A percentile compares a stretch with the other conserved stretches of the same genome.
Evolutionary conservation across 2,113 vertebrate species (phyloP).

Genomic region (Ceyx margarethae): DNA sequence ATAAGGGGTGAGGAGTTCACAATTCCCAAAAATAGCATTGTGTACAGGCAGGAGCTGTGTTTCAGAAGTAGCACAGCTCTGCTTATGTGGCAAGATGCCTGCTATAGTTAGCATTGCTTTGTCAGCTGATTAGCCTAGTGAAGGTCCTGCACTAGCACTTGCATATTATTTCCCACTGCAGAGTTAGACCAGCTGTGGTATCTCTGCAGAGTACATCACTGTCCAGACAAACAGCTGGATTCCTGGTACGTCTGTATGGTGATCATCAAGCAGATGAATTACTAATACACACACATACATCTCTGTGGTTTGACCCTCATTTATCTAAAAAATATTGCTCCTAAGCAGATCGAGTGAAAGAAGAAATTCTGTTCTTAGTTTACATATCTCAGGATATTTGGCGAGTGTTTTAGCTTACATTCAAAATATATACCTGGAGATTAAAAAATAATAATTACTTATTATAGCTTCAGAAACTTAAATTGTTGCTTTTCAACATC

Average conservation of each 20-base stretch:
- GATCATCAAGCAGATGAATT: not conserved
- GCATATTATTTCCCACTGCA: not conserved
- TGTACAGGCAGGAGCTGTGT: conserved; percentile 8
- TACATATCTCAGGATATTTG: not conserved
- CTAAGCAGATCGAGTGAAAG: rapidly evolving
- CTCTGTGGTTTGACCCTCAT: not conserved
- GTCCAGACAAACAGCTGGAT: not conserved
- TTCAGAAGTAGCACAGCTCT: not conserved
- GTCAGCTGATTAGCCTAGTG: not conserved
- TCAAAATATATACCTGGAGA: not conserved
- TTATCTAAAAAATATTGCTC: not conserved
- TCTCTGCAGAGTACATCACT: not conserved
- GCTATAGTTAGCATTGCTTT: conserved; percentile 38
- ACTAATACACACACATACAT: not conserved
- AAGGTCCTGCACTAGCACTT: not conserved
- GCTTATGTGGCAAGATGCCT: conserved; percentile 4
- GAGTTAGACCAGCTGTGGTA: not conserved
- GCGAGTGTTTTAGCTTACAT: not conserved
- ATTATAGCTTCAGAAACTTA: not conserved
- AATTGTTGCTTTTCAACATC: not conserved
- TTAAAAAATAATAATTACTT: not conserved
- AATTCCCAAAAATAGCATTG: conserved; percentile 5
- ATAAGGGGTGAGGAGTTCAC: conserved; percentile 7
- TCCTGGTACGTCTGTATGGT: not conserved
- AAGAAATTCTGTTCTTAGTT: not conserved